These are phyloP conservation scores for Heterodera filipjevi DNA, from an alignment of 2,888 invertebrate species.

Conservation along the genomic window DNA sequence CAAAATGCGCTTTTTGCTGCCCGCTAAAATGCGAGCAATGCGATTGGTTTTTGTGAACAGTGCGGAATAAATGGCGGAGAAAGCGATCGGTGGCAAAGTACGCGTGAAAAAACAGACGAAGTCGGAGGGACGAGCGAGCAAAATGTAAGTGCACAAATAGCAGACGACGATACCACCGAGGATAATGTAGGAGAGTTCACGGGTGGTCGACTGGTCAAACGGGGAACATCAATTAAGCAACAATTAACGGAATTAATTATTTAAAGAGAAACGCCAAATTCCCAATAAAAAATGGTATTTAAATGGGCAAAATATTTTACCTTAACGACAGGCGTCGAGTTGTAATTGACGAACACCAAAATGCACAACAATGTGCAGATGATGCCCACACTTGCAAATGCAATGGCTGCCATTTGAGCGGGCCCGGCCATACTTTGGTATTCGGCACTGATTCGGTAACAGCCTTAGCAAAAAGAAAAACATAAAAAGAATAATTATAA, in stretches of 20 bases:
- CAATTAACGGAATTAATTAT: slow-evolving; percentile 77
- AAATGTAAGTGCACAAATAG: slow-evolving; percentile 87
- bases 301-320: slow-evolving; percentile 4
- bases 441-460: slow-evolving; percentile 44
- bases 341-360: slow-evolving; percentile 81
- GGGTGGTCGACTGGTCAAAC: slow-evolving; percentile 44
- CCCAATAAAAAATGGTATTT: background rate
- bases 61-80: slow-evolving; percentile 94
- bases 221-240: background rate
- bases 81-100: slow-evolving; percentile 89
- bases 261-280: background rate
- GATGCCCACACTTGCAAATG: slow-evolving; percentile 74
- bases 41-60: slow-evolving; percentile 95
- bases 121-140: slow-evolving; percentile 77
- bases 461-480: slow-evolving; percentile 36
- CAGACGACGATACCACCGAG: slow-evolving; percentile 80
- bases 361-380: slow-evolving; percentile 78
- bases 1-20: slow-evolving; percentile 90
- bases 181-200: slow-evolving; percentile 79
- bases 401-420: slow-evolving; percentile 52
- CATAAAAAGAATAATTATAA: too few species aligned
- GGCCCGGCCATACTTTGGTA: slow-evolving; percentile 36
- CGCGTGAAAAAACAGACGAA: slow-evolving; percentile 78
- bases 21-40: slow-evolving; percentile 92
- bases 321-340: slow-evolving; percentile 91